phyloP scores from a whole-genome alignment of 2,113 vertebrate genomes.

The Mellivora capensis region DNA sequence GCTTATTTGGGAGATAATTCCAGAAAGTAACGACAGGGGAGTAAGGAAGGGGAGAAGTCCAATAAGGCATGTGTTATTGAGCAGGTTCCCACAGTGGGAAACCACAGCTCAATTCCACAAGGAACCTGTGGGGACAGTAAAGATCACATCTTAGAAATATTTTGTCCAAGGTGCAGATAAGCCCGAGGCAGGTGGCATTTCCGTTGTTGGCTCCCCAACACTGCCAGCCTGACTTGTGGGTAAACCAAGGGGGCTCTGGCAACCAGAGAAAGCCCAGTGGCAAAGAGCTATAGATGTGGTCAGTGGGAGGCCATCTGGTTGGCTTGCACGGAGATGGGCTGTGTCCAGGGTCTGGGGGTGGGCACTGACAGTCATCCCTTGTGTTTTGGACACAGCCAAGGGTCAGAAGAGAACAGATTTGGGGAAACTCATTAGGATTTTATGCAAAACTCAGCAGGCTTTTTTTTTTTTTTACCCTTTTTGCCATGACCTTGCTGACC shows the following conservation, averaged over 20 bases:
- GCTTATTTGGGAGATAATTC: not conserved
- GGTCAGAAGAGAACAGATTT: not conserved
- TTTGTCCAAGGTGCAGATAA: not conserved
- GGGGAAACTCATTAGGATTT: not conserved
- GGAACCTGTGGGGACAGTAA: not conserved
- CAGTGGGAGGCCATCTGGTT: not conserved
- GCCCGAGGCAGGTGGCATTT: not conserved
- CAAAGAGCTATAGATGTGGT: not conserved
- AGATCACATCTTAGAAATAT: not conserved
- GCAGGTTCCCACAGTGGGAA: not conserved
- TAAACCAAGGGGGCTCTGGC: not conserved
- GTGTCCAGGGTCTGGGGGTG: not conserved
- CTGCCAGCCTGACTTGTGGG: not conserved
- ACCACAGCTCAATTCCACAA: not conserved
- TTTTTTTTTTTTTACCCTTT: slow-evolving; percentile 11
- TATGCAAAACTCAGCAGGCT: not conserved
- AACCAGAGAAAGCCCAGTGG: slow-evolving; percentile 7
- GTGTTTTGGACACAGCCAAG: not conserved
- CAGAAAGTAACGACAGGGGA: not conserved
- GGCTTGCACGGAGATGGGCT: not conserved
- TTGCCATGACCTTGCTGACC: not conserved
- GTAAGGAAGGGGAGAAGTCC: not conserved
- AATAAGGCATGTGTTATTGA: not conserved
- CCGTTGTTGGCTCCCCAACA: not conserved
- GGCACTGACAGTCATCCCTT: not conserved